Percentiles rank a stretch among this genome's conserved stretches.
Evolutionary conservation across 1,140 invertebrate genomes (phyloP).

Genomic region (Platyscapa corneri): DNA sequence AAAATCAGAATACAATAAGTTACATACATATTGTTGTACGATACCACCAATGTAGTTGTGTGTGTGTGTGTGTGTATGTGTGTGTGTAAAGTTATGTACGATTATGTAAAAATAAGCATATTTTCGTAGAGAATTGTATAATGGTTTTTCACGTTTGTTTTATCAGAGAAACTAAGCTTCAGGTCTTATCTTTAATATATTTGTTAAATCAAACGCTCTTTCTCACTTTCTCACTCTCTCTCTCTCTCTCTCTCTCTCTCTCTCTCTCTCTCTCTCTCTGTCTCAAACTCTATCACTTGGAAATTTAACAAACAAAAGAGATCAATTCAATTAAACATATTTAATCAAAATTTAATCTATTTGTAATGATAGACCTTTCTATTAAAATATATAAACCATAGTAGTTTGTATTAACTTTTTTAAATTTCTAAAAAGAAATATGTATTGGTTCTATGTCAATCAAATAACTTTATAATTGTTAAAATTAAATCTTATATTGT

Average conservation of each 20-base stretch:
- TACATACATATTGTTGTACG: neutral
- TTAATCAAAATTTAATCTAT: constrained; percentile 35
- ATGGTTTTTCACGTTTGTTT: constrained; percentile 35
- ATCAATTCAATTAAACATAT: constrained; percentile 26
- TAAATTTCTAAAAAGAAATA: too few species aligned
- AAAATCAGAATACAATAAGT: too few species aligned
- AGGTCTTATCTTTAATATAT: constrained; percentile 39
- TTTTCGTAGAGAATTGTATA: constrained; percentile 2
- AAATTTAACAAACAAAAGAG: constrained; percentile 25
- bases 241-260: too few species aligned
- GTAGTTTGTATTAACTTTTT: too few species aligned
- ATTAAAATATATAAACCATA: too few species aligned
- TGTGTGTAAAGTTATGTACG: too few species aligned
- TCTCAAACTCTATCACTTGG: constrained; percentile 37
- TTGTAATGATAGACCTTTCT: too few species aligned
- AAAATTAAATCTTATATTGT: constrained; percentile 16
- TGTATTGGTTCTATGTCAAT: too few species aligned
- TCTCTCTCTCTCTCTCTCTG: too few species aligned
- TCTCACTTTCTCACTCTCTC: too few species aligned
- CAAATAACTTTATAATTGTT: neutral
- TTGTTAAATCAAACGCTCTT: too few species aligned
- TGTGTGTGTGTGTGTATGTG: neutral
- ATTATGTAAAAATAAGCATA: too few species aligned
- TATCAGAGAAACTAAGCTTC: constrained; percentile 33
- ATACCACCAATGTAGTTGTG: neutral